Percentiles rank a stretch among this genome's conserved stretches.
These are phyloP conservation scores for Dioctria rufipes DNA, from an alignment of 2,888 invertebrate genomes.

Conservation along the genomic window DNA sequence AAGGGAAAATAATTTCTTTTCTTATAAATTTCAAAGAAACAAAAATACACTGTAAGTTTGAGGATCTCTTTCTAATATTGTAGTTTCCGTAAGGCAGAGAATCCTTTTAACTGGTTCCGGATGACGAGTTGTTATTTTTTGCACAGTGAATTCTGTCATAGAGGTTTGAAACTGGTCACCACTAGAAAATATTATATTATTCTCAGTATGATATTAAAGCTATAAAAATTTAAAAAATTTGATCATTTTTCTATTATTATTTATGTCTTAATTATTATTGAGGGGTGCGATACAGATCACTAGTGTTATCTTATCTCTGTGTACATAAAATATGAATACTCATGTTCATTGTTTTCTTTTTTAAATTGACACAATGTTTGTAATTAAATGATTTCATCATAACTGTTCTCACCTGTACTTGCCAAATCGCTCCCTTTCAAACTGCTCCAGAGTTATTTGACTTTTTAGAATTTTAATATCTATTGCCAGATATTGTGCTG, in stretches of 20 bases:
- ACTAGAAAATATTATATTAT: constrained; percentile 73
- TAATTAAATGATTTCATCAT: no score
- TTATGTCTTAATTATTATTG: no score
- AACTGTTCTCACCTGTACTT: constrained; percentile 81
- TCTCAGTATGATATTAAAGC: background rate
- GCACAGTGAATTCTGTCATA: constrained; percentile 95
- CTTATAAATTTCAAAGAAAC: background rate
- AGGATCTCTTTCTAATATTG: constrained; percentile 96
- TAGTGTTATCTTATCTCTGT: no score
- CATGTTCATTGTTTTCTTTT: no score
- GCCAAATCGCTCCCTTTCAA: constrained; percentile 90
- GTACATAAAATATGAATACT: no score
- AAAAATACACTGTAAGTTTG: constrained; percentile 86
- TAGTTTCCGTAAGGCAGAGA: constrained; percentile 95
- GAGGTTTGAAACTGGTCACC: constrained; percentile 97
- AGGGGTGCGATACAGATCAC: no score
- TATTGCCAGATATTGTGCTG: constrained; percentile 85
- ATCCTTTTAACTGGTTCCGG: constrained; percentile 89
- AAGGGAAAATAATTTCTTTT: background rate
- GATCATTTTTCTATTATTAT: no score
- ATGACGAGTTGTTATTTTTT: constrained; percentile 89
- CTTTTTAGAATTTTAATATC: constrained; percentile 87
- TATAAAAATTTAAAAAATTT: no score
- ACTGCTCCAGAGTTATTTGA: constrained; percentile 88
- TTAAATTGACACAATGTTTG: no score